Conservation (phyloP, 2,113 vertebrate species). For the Microcebus griseorufus region DNA sequence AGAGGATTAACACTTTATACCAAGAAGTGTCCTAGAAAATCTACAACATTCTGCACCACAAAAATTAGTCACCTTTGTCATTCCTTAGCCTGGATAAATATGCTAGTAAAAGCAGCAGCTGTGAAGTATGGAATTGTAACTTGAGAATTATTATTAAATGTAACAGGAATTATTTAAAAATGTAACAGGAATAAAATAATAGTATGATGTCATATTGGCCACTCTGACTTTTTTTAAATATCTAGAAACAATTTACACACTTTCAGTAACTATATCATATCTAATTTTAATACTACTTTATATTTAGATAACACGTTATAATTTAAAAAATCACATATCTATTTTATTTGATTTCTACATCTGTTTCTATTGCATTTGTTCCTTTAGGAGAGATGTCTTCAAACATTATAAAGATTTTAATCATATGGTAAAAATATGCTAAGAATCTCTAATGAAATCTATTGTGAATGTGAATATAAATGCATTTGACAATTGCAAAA, state of each 20-base stretch:
- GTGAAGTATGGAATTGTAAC: background rate
- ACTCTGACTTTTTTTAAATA: background rate
- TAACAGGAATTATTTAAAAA: background rate
- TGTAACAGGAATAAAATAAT: background rate
- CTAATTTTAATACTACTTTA: background rate
- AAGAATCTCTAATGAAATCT: constrained; percentile 56
- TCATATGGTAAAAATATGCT: constrained; percentile 57
- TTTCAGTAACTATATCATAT: background rate
- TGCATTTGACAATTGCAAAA: constrained; percentile 54
- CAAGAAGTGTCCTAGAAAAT: background rate
- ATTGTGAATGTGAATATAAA: constrained; percentile 55
- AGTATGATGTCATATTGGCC: background rate
- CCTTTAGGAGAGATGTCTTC: constrained; percentile 19
- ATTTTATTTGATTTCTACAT: constrained; percentile 38
- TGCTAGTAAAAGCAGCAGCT: background rate
- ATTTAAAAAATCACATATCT: background rate
- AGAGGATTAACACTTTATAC: background rate
- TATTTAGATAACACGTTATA: background rate
- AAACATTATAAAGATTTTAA: constrained; percentile 64
- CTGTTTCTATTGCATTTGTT: constrained; percentile 43
- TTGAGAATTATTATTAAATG: background rate
- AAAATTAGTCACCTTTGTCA: background rate
- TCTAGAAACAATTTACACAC: background rate
- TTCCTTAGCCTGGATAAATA: background rate
- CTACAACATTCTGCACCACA: background rate